Percentiles rank a stretch among this genome's conserved stretches.
phyloP scores from a whole-genome alignment of 2,797 vertebrate species.

The Myotis vivesi region DNA sequence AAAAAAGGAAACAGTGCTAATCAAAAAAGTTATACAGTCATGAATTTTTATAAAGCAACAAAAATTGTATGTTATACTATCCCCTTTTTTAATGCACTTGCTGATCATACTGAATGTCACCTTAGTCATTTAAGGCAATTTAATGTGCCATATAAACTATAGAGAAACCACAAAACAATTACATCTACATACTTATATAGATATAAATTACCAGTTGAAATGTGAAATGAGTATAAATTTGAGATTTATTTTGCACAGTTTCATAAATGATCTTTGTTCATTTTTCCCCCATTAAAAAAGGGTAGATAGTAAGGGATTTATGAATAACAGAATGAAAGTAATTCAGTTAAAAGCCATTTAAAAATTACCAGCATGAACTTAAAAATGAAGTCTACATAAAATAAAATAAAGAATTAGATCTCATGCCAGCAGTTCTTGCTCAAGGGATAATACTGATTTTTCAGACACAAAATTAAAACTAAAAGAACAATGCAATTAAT shows the following conservation, averaged over 20 bases:
- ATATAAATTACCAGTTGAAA: neutral
- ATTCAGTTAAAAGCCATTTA: conserved; percentile 80
- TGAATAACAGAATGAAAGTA: conserved; percentile 85
- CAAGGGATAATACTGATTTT: conserved; percentile 52
- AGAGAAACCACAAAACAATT: neutral
- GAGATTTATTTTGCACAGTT: conserved; percentile 20
- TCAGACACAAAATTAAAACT: conserved; percentile 67
- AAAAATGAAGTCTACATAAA: conserved; percentile 75
- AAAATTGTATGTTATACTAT: conserved; percentile 84
- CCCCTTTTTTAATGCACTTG: conserved; percentile 87
- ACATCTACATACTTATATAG: neutral
- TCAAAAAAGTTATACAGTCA: conserved; percentile 80
- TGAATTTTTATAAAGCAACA: conserved; percentile 82
- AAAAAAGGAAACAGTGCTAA: conserved; percentile 70
- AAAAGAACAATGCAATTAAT: conserved; percentile 54
- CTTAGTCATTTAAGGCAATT: conserved; percentile 53
- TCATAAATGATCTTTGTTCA: conserved; percentile 57
- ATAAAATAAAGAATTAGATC: conserved; percentile 42
- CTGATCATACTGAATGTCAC: conserved; percentile 54
- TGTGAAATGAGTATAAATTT: conserved; percentile 43
- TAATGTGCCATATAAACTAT: neutral
- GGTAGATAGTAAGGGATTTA: conserved; percentile 82
- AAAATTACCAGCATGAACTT: conserved; percentile 80
- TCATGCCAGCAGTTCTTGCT: conserved; percentile 76
- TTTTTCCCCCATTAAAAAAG: conserved; percentile 87